These are phyloP conservation scores for Epinotia ramella DNA, from an alignment of 2,888 invertebrate genomes.

Conservation along the genomic window DNA sequence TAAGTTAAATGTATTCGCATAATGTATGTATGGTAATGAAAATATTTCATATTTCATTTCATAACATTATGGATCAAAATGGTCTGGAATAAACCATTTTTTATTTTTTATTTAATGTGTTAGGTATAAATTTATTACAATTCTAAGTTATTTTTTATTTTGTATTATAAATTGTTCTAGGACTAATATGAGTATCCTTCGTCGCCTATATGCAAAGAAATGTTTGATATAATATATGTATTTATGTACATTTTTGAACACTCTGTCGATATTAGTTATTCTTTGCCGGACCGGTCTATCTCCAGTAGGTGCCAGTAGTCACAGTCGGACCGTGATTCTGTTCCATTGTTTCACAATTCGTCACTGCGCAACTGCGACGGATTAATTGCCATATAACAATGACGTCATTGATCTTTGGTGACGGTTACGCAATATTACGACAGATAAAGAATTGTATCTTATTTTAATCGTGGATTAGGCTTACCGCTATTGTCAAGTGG, in stretches of 20 bases:
- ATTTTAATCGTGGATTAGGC: constrained; percentile 21
- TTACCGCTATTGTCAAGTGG: not conserved
- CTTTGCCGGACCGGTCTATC: constrained; percentile 20
- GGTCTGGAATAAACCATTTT: too few relatives aligned
- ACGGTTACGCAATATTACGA: constrained; percentile 34
- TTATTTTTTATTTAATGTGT: too few relatives aligned
- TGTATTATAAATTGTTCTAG: too few relatives aligned
- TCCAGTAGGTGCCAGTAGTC: constrained; percentile 25
- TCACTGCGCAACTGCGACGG: constrained; percentile 61
- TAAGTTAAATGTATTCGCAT: too few relatives aligned
- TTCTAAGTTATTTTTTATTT: too few relatives aligned
- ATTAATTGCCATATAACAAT: constrained; percentile 61
- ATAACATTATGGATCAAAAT: too few relatives aligned
- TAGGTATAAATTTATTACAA: too few relatives aligned
- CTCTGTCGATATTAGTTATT: not conserved
- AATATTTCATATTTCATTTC: too few relatives aligned
- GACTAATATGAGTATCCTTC: too few relatives aligned
- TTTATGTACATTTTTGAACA: not conserved
- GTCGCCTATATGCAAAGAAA: too few relatives aligned
- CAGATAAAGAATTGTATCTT: constrained; percentile 29
- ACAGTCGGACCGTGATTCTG: constrained; percentile 39
- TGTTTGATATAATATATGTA: too few relatives aligned
- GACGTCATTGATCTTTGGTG: constrained; percentile 40
- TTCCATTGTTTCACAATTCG: constrained; percentile 53
- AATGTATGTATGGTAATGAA: too few relatives aligned